Evolutionary conservation across 2,797 vertebrate genomes (phyloP), one percentile per base, ranked within the genome.

Genomic region (Fistularia tabacaria): DNA sequence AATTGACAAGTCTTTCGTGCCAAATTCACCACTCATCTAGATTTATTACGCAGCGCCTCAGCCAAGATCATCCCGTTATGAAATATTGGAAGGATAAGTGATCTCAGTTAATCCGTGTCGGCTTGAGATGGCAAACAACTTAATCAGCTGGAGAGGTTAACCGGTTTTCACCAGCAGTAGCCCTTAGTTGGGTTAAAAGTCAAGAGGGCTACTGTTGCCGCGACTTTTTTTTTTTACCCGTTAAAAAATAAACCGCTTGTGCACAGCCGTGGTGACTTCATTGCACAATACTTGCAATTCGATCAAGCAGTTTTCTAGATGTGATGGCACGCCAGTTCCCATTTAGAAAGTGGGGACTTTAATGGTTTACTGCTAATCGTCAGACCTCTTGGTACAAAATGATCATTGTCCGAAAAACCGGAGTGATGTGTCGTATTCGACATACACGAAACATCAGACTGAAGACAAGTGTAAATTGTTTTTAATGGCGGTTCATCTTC

Each of bases 81-180:
- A 8, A 10, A 40, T 40, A 40, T 3, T 8, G 39, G 39, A 3
- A 40, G 10, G 8, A 25, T 25, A 25, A 25, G 25, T 25, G 25
- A 25, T 25, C 25, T 25, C 25, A 25, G 25, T 25, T 25, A 25
- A 2, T 5, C 25, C 25, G 25, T 25, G 25, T 5, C 15, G 47
- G 13, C 37, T 79, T 69, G 62, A 57, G 71, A 75, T 60, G 73
- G 49, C 71, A 42, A 25, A 25, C 25, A 25, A 25, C 25, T 25
- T 25, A 25, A 25, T 25, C 25, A 45, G 11, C 11, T 14, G 11
- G 49, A 7, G 2, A 44, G 69, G 62, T 66, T 60, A 67, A 54
- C 36, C 15, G 6, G 7, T 55, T 62, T 50, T 49, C 9, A 46
- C 10, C 38, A 3, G 8, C 8, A 54, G 1, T 40, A 12, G 5